phyloP scores from a whole-genome alignment of 2,888 invertebrate genomes.

The Chymomyza fuscimana region DNA sequence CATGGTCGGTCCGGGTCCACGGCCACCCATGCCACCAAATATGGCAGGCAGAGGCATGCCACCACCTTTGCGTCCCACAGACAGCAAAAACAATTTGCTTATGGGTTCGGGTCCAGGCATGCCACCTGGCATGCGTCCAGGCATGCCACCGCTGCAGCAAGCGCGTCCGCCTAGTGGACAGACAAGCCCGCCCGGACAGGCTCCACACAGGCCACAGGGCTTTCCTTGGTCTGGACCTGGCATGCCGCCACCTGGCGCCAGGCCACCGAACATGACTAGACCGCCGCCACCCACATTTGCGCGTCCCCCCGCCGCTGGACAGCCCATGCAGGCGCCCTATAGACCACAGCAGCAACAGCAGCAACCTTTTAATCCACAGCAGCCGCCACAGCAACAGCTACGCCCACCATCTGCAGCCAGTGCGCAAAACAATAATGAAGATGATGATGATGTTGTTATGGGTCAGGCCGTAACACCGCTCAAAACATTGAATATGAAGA shows the following conservation, averaged over 20 bases:
- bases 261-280: slow-evolving; percentile 60
- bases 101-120: slow-evolving; percentile 62
- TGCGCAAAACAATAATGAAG: slow-evolving; percentile 67
- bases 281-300: slow-evolving; percentile 64
- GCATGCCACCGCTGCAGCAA: slow-evolving; percentile 64
- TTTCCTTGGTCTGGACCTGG: slow-evolving; percentile 67
- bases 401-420: slow-evolving; percentile 62
- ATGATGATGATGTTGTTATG: slow-evolving; percentile 79
- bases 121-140: slow-evolving; percentile 61
- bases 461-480: slow-evolving; percentile 78
- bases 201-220: slow-evolving; percentile 71
- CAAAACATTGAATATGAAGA: slow-evolving; percentile 57
- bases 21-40: slow-evolving; percentile 73
- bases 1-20: slow-evolving; percentile 69
- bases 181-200: slow-evolving; percentile 75
- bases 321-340: slow-evolving; percentile 71
- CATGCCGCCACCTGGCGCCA: slow-evolving; percentile 54
- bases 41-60: slow-evolving; percentile 67
- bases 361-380: slow-evolving; percentile 57
- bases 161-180: slow-evolving; percentile 68
- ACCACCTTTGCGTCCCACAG: slow-evolving; percentile 79
- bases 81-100: slow-evolving; percentile 80
- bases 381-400: slow-evolving; percentile 47
- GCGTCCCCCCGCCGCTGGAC: slow-evolving; percentile 57
- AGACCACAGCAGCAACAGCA: slow-evolving; percentile 65